These are phyloP conservation scores for Cephonodes hylas DNA, from an alignment of 2,888 invertebrate species.

Conservation along the genomic window DNA sequence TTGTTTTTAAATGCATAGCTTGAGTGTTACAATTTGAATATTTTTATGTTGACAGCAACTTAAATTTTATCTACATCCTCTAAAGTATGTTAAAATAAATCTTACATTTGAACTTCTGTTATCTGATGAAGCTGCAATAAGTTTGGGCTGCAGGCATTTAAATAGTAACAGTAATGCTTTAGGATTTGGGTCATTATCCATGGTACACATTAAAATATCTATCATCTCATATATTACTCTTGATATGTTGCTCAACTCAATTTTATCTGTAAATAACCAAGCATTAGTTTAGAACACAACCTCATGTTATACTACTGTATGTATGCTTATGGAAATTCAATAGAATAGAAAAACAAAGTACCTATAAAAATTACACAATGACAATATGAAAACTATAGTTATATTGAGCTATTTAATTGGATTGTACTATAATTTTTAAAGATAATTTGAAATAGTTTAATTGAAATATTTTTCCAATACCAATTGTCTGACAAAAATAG, in stretches of 20 bases:
- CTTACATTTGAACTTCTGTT: constrained; percentile 59
- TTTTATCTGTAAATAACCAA: constrained; percentile 56
- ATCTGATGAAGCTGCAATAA: constrained; percentile 59
- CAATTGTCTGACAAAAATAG: background rate
- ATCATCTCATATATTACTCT: constrained; percentile 63
- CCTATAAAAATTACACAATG: too few relatives aligned
- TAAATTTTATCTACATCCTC: background rate
- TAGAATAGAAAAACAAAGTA: too few relatives aligned
- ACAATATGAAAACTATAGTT: too few relatives aligned
- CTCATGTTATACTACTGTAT: too few relatives aligned
- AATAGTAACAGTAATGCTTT: constrained; percentile 56
- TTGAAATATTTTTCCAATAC: background rate
- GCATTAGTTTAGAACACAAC: background rate
- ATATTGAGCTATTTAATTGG: too few relatives aligned
- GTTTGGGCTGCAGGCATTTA: constrained; percentile 66
- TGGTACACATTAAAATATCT: constrained; percentile 50
- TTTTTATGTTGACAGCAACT: background rate
- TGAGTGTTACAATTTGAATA: background rate
- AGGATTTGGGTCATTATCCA: constrained; percentile 43
- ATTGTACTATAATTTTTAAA: too few relatives aligned
- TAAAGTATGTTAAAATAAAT: too few relatives aligned
- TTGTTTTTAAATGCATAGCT: too few relatives aligned
- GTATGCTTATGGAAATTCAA: too few relatives aligned
- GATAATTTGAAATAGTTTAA: too few relatives aligned
- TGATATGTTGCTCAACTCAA: constrained; percentile 53